These are phyloP conservation scores for Steinernema hermaphroditum DNA, from an alignment of 2,888 invertebrate species.

Conservation along the genomic window DNA sequence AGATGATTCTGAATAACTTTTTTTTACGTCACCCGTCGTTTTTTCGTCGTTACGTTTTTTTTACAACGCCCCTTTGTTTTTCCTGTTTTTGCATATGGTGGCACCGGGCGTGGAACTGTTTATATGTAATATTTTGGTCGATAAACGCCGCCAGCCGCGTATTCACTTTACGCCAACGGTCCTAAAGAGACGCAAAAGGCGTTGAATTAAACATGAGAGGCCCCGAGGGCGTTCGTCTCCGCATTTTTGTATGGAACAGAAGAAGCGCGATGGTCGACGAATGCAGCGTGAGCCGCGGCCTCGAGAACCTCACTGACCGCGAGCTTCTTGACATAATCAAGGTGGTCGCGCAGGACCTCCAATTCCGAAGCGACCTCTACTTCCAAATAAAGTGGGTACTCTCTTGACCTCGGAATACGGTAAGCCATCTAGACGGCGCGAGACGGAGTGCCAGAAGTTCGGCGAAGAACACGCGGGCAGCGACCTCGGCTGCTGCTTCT, in stretches of 20 bases:
- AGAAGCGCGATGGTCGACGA: constrained; percentile 3
- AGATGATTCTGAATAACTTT: constrained; percentile 35
- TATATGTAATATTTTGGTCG: too few species aligned
- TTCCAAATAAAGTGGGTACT: constrained; percentile 28
- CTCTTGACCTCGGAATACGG: not conserved
- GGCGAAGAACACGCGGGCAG: constrained; percentile 24
- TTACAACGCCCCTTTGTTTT: not conserved
- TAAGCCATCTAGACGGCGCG: constrained; percentile 20
- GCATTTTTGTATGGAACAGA: not conserved
- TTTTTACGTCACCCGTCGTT: too few species aligned
- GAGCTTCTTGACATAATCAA: constrained; percentile 24
- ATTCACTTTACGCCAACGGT: not conserved
- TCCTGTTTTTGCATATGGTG: not conserved
- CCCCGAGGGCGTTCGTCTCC: not conserved
- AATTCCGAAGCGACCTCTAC: constrained; percentile 16
- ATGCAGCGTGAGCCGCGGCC: not conserved
- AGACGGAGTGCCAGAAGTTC: constrained; percentile 8
- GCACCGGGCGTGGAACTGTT: not conserved
- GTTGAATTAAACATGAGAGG: constrained; percentile 24
- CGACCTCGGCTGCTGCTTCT: constrained; percentile 29
- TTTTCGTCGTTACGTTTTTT: too few species aligned
- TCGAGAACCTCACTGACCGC: constrained; percentile 31
- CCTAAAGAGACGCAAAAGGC: not conserved
- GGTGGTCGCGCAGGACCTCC: constrained; percentile 33
- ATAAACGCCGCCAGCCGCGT: too few species aligned